Conservation (phyloP, 2,888 invertebrate species). For the Netelia inedita region DNA sequence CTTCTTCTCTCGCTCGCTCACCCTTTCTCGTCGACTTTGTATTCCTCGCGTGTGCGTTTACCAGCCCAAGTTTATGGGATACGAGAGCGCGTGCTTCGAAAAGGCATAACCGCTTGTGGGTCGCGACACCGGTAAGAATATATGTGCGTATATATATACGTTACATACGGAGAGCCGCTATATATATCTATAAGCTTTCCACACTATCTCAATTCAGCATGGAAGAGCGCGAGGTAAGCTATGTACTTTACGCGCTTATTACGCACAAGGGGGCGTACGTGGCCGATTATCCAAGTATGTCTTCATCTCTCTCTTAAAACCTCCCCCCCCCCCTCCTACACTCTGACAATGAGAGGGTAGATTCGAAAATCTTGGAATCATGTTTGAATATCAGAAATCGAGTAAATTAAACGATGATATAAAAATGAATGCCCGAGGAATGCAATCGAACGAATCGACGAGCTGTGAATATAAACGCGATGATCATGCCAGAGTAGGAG, state of each 20-base stretch:
- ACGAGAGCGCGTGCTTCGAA: constrained; percentile 43
- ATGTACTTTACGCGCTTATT: constrained; percentile 11
- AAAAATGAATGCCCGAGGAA: not conserved
- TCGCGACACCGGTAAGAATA: not conserved
- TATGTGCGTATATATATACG: too few species aligned
- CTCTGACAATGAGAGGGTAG: not conserved
- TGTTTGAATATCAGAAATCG: not conserved
- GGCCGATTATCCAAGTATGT: constrained; percentile 7
- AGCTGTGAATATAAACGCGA: not conserved
- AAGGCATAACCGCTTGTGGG: constrained; percentile 19
- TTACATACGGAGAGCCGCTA: too few species aligned
- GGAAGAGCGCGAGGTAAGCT: not conserved
- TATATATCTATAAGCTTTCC: not conserved
- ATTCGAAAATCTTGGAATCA: not conserved
- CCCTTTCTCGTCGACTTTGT: constrained; percentile 36
- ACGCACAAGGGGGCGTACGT: constrained; percentile 30
- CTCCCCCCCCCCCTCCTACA: constrained; percentile 15
- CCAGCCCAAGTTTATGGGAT: constrained; percentile 50
- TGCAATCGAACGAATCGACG: not conserved
- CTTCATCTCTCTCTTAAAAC: not conserved
- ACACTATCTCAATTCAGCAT: constrained; percentile 22
- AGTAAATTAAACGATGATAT: not conserved
- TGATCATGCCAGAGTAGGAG: not conserved
- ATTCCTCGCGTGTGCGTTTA: constrained; percentile 45
- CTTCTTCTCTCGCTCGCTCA: not conserved